Percentiles rank a stretch among this genome's conserved stretches.
Evolutionary conservation across 2,113 vertebrate genomes (phyloP).

Genomic region (Gopherus evgoodei): DNA sequence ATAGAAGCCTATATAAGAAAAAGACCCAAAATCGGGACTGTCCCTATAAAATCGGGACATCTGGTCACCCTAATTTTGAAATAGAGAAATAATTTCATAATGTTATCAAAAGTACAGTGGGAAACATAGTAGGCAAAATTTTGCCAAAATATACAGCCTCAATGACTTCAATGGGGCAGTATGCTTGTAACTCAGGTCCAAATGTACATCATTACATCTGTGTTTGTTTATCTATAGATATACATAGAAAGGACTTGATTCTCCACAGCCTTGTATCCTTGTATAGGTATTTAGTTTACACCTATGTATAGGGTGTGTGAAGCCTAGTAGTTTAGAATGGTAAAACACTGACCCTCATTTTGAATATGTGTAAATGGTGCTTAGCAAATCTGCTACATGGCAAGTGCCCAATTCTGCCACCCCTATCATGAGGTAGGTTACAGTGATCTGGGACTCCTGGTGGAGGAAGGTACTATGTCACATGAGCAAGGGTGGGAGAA

Average conservation of each 20-base stretch:
- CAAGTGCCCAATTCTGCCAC: not conserved
- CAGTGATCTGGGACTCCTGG: not conserved
- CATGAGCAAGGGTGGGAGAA: not conserved
- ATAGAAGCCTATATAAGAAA: no score
- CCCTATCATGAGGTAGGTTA: not conserved
- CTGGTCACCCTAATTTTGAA: not conserved
- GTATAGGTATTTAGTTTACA: not conserved
- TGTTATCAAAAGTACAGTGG: not conserved
- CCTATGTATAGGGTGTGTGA: not conserved
- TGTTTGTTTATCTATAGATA: not conserved
- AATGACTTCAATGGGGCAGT: not conserved
- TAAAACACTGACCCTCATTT: not conserved
- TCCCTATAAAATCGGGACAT: no score
- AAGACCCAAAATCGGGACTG: no score
- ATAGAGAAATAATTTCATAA: not conserved
- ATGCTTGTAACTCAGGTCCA: not conserved
- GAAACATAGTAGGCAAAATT: not conserved
- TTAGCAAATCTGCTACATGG: not conserved
- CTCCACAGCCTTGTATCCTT: not conserved
- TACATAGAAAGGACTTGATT: not conserved
- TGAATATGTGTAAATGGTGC: not conserved
- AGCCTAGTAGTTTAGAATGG: not conserved
- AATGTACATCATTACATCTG: accelerated
- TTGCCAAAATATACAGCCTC: not conserved
- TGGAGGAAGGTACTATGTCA: not conserved